Conservation (phyloP, 2,888 invertebrate species). For the Diaperis boleti region DNA sequence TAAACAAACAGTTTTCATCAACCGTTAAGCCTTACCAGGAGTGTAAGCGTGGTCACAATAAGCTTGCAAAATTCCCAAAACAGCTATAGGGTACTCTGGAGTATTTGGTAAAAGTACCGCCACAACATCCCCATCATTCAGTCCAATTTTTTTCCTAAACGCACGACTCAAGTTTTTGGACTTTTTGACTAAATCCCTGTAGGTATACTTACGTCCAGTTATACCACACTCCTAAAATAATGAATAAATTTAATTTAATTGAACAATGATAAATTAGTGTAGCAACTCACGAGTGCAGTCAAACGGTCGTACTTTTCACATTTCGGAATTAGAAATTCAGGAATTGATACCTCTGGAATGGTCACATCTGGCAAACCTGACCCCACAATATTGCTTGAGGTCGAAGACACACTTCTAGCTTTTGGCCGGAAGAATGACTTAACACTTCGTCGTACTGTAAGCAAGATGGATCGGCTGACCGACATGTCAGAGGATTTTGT, state of each 20-base stretch:
- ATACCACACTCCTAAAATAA: conserved; percentile 76
- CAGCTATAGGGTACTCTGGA: conserved; percentile 78
- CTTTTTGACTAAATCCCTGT: conserved; percentile 73
- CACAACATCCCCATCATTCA: conserved; percentile 76
- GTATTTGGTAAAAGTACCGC: conserved; percentile 81
- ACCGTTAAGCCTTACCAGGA: conserved; percentile 52
- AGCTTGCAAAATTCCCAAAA: conserved; percentile 77
- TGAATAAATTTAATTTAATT: no score
- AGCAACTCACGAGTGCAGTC: conserved; percentile 55
- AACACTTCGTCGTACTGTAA: no score
- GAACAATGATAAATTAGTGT: no score
- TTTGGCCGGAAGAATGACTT: no score
- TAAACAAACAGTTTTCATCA: no score
- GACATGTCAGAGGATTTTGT: no score
- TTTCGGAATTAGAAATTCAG: conserved; percentile 70
- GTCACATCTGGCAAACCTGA: conserved; percentile 61
- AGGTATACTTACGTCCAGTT: conserved; percentile 80
- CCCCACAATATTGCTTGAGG: conserved; percentile 6
- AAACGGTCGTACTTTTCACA: conserved; percentile 68
- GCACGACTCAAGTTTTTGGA: conserved; percentile 71
- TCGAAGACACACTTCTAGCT: no score
- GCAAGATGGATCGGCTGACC: no score
- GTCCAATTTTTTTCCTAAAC: conserved; percentile 74
- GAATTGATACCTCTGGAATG: conserved; percentile 68
- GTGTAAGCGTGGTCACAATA: conserved; percentile 83